Evolutionary conservation across 2,797 vertebrate genomes (phyloP).

Genomic region (Pseudochaenichthys georgianus): DNA sequence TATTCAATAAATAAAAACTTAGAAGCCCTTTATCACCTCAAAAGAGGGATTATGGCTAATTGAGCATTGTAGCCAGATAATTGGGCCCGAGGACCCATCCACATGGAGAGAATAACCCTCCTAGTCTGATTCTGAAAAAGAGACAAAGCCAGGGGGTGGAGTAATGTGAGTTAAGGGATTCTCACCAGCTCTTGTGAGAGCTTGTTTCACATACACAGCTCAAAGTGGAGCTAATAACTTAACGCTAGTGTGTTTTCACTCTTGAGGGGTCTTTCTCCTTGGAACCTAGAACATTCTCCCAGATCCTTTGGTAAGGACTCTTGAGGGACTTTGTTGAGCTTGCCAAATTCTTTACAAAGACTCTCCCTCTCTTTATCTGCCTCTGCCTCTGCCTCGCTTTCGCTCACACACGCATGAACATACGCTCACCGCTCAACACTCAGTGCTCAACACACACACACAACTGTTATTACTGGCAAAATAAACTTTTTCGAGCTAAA

Average conservation of each 20-base stretch:
- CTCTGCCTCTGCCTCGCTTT: constrained; percentile 46
- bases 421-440: neutral
- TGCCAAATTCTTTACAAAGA: constrained; percentile 81
- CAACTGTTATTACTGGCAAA: neutral
- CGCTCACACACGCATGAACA: constrained; percentile 35
- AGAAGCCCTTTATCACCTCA: constrained; percentile 83
- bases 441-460: constrained; percentile 5
- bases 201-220: constrained; percentile 91
- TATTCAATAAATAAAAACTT: constrained; percentile 79
- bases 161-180: constrained; percentile 95
- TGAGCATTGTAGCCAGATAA: constrained; percentile 90
- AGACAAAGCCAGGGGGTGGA: constrained; percentile 90
- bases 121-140: constrained; percentile 90
- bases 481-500: neutral
- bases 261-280: constrained; percentile 88
- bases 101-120: constrained; percentile 95
- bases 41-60: constrained; percentile 91
- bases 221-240: constrained; percentile 90
- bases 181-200: constrained; percentile 91
- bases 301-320: constrained; percentile 85
- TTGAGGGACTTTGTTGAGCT: constrained; percentile 85
- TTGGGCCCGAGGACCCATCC: constrained; percentile 92
- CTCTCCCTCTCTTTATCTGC: constrained; percentile 71
- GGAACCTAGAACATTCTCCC: constrained; percentile 87
- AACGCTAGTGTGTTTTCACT: constrained; percentile 88